A percentile compares a stretch with the other conserved stretches of the same genome.
These are phyloP conservation scores for Xenopus petersii DNA, from an alignment of 2,797 vertebrate species.

Conservation along the genomic window DNA sequence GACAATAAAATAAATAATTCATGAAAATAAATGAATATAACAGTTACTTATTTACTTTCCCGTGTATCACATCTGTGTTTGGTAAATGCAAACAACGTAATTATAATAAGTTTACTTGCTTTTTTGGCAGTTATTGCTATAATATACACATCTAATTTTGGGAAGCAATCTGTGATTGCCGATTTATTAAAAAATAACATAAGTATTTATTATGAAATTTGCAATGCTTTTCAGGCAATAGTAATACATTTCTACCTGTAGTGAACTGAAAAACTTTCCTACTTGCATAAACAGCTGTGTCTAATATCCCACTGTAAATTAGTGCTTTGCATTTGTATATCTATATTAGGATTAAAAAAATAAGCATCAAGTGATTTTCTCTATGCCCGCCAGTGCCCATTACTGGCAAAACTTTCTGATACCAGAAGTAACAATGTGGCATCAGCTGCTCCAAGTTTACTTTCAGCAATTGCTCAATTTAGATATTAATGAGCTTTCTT, in stretches of 20 bases:
- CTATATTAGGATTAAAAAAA: constrained; percentile 60
- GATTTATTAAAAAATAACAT: constrained; percentile 33
- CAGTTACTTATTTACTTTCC: constrained; percentile 15
- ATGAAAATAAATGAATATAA: constrained; percentile 22
- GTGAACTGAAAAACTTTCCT: constrained; percentile 50
- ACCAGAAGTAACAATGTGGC: constrained; percentile 61
- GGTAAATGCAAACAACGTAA: constrained; percentile 21
- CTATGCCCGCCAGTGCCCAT: constrained; percentile 49
- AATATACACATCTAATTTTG: constrained; percentile 29
- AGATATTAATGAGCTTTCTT: constrained; percentile 57
- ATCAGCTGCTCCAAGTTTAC: constrained; percentile 63
- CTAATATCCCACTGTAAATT: constrained; percentile 57
- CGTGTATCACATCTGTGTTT: not conserved
- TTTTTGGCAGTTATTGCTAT: constrained; percentile 21
- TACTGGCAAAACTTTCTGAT: constrained; percentile 58
- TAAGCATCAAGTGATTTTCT: constrained; percentile 59
- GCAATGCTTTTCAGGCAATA: constrained; percentile 48
- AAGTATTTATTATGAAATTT: constrained; percentile 54
- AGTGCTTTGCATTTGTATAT: constrained; percentile 55
- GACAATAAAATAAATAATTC: constrained; percentile 3
- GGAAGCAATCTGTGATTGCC: constrained; percentile 32
- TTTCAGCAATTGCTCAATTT: constrained; percentile 62
- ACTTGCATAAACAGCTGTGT: constrained; percentile 60
- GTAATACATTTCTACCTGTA: constrained; percentile 53
- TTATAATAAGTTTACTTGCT: not conserved